Base-by-base conservation (phyloP, 2,113 vertebrate genomes). In the Ictalurus punctatus region DNA sequence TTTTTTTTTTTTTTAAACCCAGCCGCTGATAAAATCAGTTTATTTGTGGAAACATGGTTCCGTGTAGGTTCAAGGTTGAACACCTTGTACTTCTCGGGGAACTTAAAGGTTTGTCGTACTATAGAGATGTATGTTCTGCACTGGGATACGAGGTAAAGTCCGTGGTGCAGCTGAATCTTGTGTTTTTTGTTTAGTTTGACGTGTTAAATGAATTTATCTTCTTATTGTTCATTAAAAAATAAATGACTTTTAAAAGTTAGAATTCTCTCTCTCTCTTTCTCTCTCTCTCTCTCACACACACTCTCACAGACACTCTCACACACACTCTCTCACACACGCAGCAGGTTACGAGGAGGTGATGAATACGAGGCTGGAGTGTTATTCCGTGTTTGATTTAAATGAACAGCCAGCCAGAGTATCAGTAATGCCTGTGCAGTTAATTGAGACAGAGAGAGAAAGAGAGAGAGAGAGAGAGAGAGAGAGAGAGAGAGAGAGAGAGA, bases 261-360 rank as follows among this genome's bases (percentile, higher is more conserved):
- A 71, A 71, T 67, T 67, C 25, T 67, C 9, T 65, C 63, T 48
- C 27, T 63, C 61, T 63, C 21, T 67, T 27, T 67, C 27, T 67
- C 65, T 67, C 12, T 67, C 63, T 69, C 67, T 34, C n/a, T 34
- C 67, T 34, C 30, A n/a, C 63, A 65, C 25, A 3, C 63, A 30
- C 65, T n/a, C n/a, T n/a, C n/a, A n/a, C n/a, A n/a, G n/a, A 73
- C 30, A n/a, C 63, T 27, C 25, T 0, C 63, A 74, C 17, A 74
- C 71, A 74, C 19, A 25, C 73, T 12, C 1, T 2, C 69, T 7
- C 69, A 37, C 16, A 40, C 73, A 74, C 7, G 0, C 54, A 58
- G 80, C 80, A 91, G 88, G 90, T 91, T 85, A 89, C 69, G 85
- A 73, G 81, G 76, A 84, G 87, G 90, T 84, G 87, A 91, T 84